phyloP scores from a whole-genome alignment of 2,113 vertebrate genomes.

The Triplophysa dalaica region DNA sequence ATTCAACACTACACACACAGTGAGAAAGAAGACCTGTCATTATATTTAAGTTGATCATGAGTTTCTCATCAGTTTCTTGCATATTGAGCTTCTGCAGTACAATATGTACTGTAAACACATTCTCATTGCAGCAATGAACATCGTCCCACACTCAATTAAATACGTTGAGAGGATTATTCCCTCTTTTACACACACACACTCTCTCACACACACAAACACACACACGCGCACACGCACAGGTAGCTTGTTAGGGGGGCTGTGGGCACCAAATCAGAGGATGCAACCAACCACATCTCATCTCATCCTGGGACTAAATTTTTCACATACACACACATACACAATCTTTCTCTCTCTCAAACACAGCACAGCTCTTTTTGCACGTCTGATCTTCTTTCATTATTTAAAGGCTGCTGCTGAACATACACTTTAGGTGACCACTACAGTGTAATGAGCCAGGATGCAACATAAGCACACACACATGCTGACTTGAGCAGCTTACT shows the following conservation, averaged over 20 bases:
- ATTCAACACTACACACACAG: slow-evolving; percentile 35
- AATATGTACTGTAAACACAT: slow-evolving; percentile 12
- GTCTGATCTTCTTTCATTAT: slow-evolving; percentile 54
- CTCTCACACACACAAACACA: slow-evolving; percentile 23
- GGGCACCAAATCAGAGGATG: slow-evolving; percentile 28
- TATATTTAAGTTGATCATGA: slow-evolving; percentile 9
- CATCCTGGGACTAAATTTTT: slow-evolving; percentile 23
- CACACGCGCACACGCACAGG: not conserved
- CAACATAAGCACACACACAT: slow-evolving; percentile 30
- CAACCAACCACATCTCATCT: slow-evolving; percentile 42
- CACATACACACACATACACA: slow-evolving; percentile 11
- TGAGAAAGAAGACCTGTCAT: slow-evolving; percentile 1
- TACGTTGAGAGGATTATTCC: slow-evolving; percentile 29
- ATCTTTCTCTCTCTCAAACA: too few species aligned
- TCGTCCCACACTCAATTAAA: slow-evolving; percentile 24
- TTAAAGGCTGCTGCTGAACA: slow-evolving; percentile 52
- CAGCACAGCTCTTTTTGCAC: not conserved
- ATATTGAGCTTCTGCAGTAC: not conserved
- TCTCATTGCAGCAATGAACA: slow-evolving; percentile 14
- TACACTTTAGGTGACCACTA: slow-evolving; percentile 43
- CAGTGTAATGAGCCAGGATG: slow-evolving; percentile 39
- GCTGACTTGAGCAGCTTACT: slow-evolving; percentile 19
- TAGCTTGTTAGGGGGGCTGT: slow-evolving; percentile 43
- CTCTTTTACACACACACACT: not conserved
- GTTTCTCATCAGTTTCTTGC: not conserved